phyloP scores from a whole-genome alignment of 2,113 vertebrate genomes.

The Sminthopsis crassicaudata region DNA sequence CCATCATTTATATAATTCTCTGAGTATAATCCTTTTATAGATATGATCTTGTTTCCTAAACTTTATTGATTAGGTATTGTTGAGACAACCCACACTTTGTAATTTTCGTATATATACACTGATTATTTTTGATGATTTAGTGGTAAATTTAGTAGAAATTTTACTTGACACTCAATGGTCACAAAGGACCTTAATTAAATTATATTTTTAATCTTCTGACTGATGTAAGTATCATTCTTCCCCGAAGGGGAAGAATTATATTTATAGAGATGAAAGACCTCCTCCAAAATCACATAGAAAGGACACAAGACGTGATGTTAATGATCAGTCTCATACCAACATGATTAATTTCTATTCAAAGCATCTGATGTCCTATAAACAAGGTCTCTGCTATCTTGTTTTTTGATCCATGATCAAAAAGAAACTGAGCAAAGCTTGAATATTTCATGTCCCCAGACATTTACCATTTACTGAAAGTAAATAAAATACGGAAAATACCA shows the following conservation, averaged over 20 bases:
- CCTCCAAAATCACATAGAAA: too few relatives aligned
- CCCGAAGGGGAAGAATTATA: too few relatives aligned
- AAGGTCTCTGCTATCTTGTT: slow-evolving; percentile 16
- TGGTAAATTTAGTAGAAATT: too few relatives aligned
- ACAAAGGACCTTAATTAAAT: too few relatives aligned
- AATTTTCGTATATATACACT: not conserved
- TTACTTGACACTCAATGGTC: too few relatives aligned
- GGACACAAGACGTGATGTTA: too few relatives aligned
- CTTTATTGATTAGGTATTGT: not conserved
- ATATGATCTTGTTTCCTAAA: not conserved
- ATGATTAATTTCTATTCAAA: slow-evolving; percentile 77
- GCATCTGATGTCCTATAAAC: slow-evolving; percentile 27
- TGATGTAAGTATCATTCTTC: too few relatives aligned
- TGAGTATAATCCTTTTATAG: not conserved
- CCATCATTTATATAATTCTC: not conserved
- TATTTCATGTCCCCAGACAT: not conserved
- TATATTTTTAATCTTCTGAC: too few relatives aligned
- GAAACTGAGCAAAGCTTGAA: slow-evolving; percentile 53
- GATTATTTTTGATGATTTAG: too few relatives aligned
- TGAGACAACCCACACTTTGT: not conserved
- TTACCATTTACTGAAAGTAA: slow-evolving; percentile 33
- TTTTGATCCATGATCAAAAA: slow-evolving; percentile 10
- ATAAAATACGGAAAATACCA: slow-evolving; percentile 37
- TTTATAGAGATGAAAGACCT: too few relatives aligned
- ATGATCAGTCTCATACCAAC: slow-evolving; percentile 65